phyloP scores from a whole-genome alignment of 2,888 invertebrate species.

The Oscheius onirici region DNA sequence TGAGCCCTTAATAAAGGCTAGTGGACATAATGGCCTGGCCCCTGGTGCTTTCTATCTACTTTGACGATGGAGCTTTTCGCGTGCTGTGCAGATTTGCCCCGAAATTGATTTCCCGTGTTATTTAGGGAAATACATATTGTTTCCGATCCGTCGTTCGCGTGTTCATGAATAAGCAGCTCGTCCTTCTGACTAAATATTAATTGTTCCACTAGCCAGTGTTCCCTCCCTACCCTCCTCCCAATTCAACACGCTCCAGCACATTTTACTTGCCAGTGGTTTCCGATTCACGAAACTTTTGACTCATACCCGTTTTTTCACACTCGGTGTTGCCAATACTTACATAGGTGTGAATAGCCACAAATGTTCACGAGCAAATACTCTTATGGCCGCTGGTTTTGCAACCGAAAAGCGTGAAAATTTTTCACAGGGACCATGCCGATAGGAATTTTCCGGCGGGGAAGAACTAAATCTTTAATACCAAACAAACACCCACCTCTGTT shows the following conservation, averaged over 20 bases:
- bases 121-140: neutral
- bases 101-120: neutral
- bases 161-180: constrained; percentile 17
- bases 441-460: no score
- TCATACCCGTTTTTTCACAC: constrained; percentile 13
- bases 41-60: constrained; percentile 7
- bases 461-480: neutral
- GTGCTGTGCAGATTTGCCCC: neutral
- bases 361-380: constrained; percentile 18
- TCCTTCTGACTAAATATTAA: constrained; percentile 17
- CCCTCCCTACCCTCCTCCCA: neutral
- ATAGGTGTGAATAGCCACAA: neutral
- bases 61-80: no score
- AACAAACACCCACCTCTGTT: constrained; percentile 13
- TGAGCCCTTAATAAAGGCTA: constrained; percentile 29
- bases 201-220: constrained; percentile 7
- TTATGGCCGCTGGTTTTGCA: neutral
- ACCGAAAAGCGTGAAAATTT: neutral
- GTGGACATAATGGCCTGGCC: constrained; percentile 27
- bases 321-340: neutral
- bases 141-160: constrained; percentile 14
- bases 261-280: neutral
- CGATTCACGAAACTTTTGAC: neutral
- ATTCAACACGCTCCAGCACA: constrained; percentile 4
- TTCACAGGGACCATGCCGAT: neutral